phyloP scores from a whole-genome alignment of 2,113 vertebrate genomes.

The Oreotrochilus melanogaster region DNA sequence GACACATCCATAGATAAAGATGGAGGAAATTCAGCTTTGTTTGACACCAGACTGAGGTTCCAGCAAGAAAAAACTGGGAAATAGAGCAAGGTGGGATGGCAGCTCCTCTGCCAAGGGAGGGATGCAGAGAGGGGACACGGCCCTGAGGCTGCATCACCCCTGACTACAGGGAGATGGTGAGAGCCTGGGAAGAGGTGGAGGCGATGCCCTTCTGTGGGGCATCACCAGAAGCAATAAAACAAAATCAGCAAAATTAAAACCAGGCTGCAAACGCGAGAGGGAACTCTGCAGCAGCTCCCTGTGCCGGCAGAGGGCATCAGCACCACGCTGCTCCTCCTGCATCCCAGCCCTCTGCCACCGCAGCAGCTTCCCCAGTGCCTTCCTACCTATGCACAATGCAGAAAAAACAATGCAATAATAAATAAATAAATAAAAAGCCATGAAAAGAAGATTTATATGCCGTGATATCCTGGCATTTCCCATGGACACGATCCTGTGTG shows the following conservation, averaged over 20 bases:
- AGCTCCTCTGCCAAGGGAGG: not conserved
- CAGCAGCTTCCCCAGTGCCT: not conserved
- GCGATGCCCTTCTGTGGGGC: fast-evolving
- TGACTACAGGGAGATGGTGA: fast-evolving
- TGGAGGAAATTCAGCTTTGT: not conserved
- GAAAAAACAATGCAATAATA: not conserved
- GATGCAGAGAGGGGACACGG: fast-evolving
- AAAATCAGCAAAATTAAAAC: not conserved
- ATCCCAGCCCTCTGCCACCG: not conserved
- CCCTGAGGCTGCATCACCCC: not conserved
- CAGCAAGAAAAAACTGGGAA: not conserved
- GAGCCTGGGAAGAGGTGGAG: fast-evolving
- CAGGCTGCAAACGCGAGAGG: fast-evolving
- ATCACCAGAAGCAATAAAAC: not conserved
- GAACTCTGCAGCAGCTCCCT: fast-evolving
- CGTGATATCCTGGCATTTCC: not conserved
- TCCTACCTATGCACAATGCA: fast-evolving
- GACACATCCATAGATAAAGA: not conserved
- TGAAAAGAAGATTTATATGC: not conserved
- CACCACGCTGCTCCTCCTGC: not conserved
- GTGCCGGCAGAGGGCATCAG: not conserved
- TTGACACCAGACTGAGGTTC: not conserved
- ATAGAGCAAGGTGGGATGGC: not conserved
- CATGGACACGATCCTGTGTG: fast-evolving
- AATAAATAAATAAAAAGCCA: not conserved